A percentile compares a stretch with the other conserved stretches of the same genome.
Conservation (phyloP, 1,140 invertebrate species). For the Drosophila mojavensis region DNA sequence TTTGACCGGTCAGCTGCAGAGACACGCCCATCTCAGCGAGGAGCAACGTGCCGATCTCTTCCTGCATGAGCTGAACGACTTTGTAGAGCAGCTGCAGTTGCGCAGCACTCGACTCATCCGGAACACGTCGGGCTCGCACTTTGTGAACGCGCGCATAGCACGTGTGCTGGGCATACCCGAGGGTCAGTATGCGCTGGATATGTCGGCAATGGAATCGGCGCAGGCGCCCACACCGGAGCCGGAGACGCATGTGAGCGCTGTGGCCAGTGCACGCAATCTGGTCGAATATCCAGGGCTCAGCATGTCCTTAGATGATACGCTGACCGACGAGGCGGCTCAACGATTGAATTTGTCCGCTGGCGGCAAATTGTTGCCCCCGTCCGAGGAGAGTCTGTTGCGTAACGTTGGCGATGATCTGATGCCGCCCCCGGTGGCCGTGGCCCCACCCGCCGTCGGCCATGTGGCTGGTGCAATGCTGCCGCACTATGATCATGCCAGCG, state of each 20-base stretch:
- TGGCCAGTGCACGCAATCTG: conserved; percentile 49
- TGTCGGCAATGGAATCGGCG: conserved; percentile 75
- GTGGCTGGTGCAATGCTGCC: conserved; percentile 43
- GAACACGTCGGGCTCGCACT: conserved; percentile 79
- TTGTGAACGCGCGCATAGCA: conserved; percentile 66
- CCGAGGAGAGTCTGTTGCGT: conserved; percentile 76
- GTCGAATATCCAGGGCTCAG: conserved; percentile 74
- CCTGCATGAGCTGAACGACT: conserved; percentile 73
- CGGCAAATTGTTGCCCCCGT: conserved; percentile 75
- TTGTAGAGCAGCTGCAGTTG: conserved; percentile 76
- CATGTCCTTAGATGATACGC: conserved; percentile 78
- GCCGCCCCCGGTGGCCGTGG: conserved; percentile 65
- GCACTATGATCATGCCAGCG: conserved; percentile 80
- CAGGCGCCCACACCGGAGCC: conserved; percentile 64
- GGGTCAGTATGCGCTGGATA: conserved; percentile 79
- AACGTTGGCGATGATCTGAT: conserved; percentile 79
- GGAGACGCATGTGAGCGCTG: conserved; percentile 30
- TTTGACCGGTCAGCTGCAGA: conserved; percentile 66
- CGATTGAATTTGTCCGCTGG: conserved; percentile 77
- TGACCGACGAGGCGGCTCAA: conserved; percentile 81
- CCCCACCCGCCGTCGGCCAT: conserved; percentile 48
- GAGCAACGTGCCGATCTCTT: conserved; percentile 81
- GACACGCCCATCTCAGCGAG: conserved; percentile 66
- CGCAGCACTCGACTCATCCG: conserved; percentile 76
- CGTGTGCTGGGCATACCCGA: conserved; percentile 78